Percentiles rank a stretch among this genome's conserved stretches.
phyloP scores from a whole-genome alignment of 2,888 invertebrate species.

The Epistrophe grossulariae region DNA sequence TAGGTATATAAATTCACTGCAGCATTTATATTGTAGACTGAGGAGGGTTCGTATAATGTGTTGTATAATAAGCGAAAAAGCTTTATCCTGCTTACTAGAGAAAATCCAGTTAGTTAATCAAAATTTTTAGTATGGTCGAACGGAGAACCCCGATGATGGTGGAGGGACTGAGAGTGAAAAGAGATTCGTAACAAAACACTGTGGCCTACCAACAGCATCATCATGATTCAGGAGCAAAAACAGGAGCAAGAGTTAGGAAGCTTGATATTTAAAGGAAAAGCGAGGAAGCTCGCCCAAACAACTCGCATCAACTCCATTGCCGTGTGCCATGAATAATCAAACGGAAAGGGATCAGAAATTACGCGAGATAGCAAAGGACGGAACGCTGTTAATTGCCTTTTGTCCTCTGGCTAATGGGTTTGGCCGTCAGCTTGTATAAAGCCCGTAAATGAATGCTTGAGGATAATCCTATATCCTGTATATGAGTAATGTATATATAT shows the following conservation, averaged over 20 bases:
- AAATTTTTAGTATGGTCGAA: constrained; percentile 43
- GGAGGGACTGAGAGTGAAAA: background rate
- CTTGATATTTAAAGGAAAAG: background rate
- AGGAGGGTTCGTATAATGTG: background rate
- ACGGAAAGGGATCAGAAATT: constrained; percentile 73
- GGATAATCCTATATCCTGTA: constrained; percentile 57
- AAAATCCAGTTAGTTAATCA: constrained; percentile 74
- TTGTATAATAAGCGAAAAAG: constrained; percentile 26
- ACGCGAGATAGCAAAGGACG: constrained; percentile 65
- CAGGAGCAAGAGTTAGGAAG: background rate
- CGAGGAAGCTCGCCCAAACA: constrained; percentile 2
- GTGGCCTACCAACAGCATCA: background rate
- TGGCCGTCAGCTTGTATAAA: constrained; percentile 74
- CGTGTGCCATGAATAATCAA: constrained; percentile 76
- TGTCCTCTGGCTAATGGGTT: constrained; percentile 76
- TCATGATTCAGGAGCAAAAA: background rate
- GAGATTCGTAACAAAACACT: constrained; percentile 24
- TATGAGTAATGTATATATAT: constrained; percentile 2
- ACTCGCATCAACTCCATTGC: constrained; percentile 49
- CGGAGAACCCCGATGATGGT: background rate
- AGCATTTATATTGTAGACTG: background rate
- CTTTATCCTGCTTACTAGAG: constrained; percentile 52
- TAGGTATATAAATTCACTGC: background rate
- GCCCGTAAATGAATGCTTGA: constrained; percentile 74
- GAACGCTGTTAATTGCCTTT: constrained; percentile 74